A percentile compares a stretch with the other conserved stretches of the same genome.
Conservation (phyloP, 2,797 vertebrate genomes). For the Cyclopterus lumpus region DNA sequence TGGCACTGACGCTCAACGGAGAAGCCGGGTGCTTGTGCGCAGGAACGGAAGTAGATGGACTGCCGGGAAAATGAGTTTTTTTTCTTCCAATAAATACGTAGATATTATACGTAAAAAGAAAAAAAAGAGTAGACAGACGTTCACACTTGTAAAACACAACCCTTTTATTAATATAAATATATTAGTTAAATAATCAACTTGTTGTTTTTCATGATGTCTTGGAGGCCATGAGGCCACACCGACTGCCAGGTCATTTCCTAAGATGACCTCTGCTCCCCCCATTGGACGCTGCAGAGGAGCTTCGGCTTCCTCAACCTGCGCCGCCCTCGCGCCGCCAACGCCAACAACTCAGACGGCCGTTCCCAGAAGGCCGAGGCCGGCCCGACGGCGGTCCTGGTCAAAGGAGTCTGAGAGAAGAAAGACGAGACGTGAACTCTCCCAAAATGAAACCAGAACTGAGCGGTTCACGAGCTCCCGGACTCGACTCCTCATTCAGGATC, state of each 20-base stretch:
- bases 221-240: too few relatives aligned
- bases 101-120: too few relatives aligned
- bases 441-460: conserved; percentile 10
- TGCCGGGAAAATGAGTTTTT: not conserved
- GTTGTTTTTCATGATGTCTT: too few relatives aligned
- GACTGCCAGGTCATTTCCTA: too few relatives aligned
- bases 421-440: not conserved
- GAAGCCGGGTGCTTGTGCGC: not conserved
- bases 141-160: too few relatives aligned
- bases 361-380: conserved; percentile 71
- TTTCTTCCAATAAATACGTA: too few relatives aligned
- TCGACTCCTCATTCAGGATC: too few relatives aligned
- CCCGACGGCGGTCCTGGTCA: conserved; percentile 61
- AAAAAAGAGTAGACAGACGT: too few relatives aligned
- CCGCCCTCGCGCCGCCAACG: conserved; percentile 81
- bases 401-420: conserved; percentile 51
- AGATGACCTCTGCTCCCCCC: too few relatives aligned
- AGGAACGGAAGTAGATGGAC: not conserved
- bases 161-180: too few relatives aligned
- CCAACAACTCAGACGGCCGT: conserved; percentile 76
- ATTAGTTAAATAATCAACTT: too few relatives aligned
- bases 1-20: not conserved
- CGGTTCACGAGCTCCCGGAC: conserved; percentile 41
- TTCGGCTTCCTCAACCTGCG: conserved; percentile 93
- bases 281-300: conserved; percentile 86